Evolutionary conservation across 2,113 vertebrate genomes (phyloP).

Genomic region (Mionectes macconnelli): DNA sequence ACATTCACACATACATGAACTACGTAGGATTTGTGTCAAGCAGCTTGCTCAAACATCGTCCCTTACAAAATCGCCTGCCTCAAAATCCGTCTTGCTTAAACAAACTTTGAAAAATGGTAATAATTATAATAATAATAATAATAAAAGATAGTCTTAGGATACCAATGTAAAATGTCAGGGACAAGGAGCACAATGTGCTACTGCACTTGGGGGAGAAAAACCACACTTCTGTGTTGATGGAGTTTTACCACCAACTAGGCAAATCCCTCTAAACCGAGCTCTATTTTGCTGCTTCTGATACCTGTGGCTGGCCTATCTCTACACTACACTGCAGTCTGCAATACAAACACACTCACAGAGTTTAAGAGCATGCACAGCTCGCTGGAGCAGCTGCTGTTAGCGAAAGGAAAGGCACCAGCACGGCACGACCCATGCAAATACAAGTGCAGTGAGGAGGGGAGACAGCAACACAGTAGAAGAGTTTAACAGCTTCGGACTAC

Average conservation of each 20-base stretch:
- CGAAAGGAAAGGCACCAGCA: slow-evolving; percentile 28
- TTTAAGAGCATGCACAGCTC: slow-evolving; percentile 15
- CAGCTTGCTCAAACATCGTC: background rate
- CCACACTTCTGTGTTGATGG: background rate
- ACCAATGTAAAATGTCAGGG: background rate
- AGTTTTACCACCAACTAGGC: background rate
- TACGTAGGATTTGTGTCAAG: rapidly evolving
- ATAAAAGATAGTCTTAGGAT: background rate
- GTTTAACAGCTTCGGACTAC: background rate
- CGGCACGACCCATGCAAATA: background rate
- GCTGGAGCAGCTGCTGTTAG: background rate
- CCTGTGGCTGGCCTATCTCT: background rate
- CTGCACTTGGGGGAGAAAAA: background rate
- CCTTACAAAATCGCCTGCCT: background rate
- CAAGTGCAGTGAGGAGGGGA: background rate
- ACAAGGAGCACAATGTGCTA: background rate
- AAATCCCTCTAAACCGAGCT: background rate
- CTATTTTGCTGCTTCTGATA: background rate
- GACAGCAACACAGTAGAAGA: background rate
- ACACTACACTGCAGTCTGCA: background rate
- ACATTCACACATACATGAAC: background rate
- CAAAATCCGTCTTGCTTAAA: background rate
- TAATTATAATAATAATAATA: background rate
- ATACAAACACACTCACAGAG: background rate
- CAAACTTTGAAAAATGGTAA: background rate